Percentiles rank a stretch among this genome's conserved stretches.
These are phyloP conservation scores for Polyergus mexicanus DNA, from an alignment of 1,140 invertebrate species.

Conservation along the genomic window DNA sequence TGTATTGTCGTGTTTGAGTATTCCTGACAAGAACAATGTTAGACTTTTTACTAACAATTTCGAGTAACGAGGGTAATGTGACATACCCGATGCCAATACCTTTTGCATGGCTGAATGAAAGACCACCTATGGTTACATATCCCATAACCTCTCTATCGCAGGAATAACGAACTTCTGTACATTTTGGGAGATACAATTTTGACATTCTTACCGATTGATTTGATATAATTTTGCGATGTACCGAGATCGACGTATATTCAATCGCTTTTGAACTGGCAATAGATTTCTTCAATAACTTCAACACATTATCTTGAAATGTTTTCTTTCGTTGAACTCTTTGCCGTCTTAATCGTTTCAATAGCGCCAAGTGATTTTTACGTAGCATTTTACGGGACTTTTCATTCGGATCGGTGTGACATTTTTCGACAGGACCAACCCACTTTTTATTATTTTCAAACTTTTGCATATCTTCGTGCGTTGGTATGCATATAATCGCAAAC, in stretches of 20 bases:
- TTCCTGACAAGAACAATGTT: constrained; percentile 85
- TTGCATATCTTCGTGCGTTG: constrained; percentile 87
- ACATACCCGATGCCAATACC: constrained; percentile 91
- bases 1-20: constrained; percentile 85
- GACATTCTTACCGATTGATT: constrained; percentile 89
- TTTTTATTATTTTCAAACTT: constrained; percentile 80
- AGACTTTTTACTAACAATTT: constrained; percentile 82
- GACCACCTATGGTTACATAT: constrained; percentile 90
- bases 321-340: constrained; percentile 87
- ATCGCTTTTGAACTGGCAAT: constrained; percentile 25
- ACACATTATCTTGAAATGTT: constrained; percentile 79
- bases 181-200: constrained; percentile 90
- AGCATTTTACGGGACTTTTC: constrained; percentile 87
- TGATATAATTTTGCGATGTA: constrained; percentile 78
- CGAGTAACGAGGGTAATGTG: constrained; percentile 87
- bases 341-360: constrained; percentile 88
- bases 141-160: constrained; percentile 91
- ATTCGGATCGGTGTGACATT: constrained; percentile 88
- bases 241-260: constrained; percentile 30
- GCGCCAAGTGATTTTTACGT: constrained; percentile 87
- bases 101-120: constrained; percentile 89
- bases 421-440: constrained; percentile 87
- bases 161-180: constrained; percentile 88
- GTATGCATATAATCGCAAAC: constrained; percentile 90
- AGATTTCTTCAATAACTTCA: constrained; percentile 38